Base-by-base conservation (phyloP, 2,113 vertebrate genomes). In the Thryonomys swinderianus region DNA sequence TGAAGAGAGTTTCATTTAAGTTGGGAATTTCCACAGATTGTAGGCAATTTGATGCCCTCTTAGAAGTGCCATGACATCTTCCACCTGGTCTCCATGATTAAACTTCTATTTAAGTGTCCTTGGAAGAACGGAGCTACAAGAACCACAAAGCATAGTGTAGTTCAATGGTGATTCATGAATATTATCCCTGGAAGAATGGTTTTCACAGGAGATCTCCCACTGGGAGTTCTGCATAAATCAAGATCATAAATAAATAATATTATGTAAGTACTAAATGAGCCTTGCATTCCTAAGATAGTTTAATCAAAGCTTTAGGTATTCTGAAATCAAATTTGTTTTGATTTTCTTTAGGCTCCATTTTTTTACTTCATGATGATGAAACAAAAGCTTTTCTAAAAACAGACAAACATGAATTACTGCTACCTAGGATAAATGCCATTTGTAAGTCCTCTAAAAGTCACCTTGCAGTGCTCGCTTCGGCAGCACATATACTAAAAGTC, bases 201-300 rank as follows among this genome's bases (percentile, higher is more conserved):
- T 94, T 96, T 93, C 64, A 85, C 17, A 73, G 45, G 25, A 93
- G 76, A 91, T 9, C 57, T 95, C 53, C 74, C 64, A n/a, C 9
- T 91, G 55, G 76, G 96, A 94, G 59, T 87, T 92, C 42, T 40
- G 89, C 61, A 97, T 91, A 96, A 96, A 95, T 96, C 85, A 95
- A 95, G 94, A 81, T 85, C 96, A 97, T 96, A 93, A 97, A 97
- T 98, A 97, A 96, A 82, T 97, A 96, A 97, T 94, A 94, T 61
- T 84, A 86, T 95, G 48, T 96, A 97, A 95, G 93, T 87, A 95
- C 85, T 95, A 97, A 97, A 93, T 88, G 85, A 95, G 94, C 85
- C 40, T 89, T 79, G 51, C 25, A 53, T 95, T n/a, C 91, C 55
- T 95, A 86, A 62, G 69, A 90, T 53, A 93, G 57, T 89, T 91